These are phyloP conservation scores for Calliopsis andreniformis DNA, from an alignment of 1,140 invertebrate species.

Conservation along the genomic window DNA sequence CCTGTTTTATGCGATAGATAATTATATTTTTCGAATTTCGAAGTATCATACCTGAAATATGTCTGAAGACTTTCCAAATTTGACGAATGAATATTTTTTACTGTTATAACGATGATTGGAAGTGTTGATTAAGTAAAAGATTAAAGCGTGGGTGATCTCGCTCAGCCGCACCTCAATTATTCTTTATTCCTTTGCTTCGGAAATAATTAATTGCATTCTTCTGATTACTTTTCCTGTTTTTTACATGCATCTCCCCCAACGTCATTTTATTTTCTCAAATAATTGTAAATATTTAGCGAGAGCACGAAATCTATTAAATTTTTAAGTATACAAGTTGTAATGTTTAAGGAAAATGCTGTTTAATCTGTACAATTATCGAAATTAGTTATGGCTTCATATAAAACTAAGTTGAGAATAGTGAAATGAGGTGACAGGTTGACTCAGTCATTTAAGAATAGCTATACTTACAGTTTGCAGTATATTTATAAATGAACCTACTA, in stretches of 20 bases:
- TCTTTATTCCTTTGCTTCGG: constrained; percentile 1
- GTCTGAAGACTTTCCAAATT: neutral
- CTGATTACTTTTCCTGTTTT: neutral
- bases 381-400: neutral
- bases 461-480: neutral
- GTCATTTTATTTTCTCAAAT: neutral
- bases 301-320: neutral
- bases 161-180: constrained; percentile 2
- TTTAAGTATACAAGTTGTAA: neutral
- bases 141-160: constrained; percentile 3
- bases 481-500: constrained; percentile 20
- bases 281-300: neutral
- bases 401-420: neutral
- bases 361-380: neutral
- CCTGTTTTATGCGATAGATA: constrained; percentile 22
- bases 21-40: constrained; percentile 2
- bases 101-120: neutral
- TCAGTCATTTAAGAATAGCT: neutral
- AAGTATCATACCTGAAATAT: neutral
- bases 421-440: neutral
- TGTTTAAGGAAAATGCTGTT: neutral
- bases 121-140: neutral
- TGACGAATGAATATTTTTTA: neutral
- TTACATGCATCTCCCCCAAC: too few relatives aligned
- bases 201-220: constrained; percentile 25